Conservation (phyloP, 2,113 vertebrate species). For the Daphoenositta chrysoptera region DNA sequence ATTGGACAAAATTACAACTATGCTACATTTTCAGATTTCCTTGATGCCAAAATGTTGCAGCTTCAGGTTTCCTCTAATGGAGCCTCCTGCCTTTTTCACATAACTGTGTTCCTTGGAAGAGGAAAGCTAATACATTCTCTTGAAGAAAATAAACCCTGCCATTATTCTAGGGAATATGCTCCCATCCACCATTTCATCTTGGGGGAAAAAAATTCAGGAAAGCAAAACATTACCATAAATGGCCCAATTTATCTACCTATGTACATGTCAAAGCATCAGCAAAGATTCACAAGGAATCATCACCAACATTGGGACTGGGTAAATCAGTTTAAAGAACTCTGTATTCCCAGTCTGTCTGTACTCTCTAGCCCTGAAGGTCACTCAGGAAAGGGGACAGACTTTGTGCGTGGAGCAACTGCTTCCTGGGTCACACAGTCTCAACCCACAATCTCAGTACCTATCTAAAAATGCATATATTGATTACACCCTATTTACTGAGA, state of each 20-base stretch:
- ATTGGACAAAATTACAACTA: background rate
- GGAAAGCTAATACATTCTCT: background rate
- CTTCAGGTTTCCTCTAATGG: background rate
- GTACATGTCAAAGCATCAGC: background rate
- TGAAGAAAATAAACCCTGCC: background rate
- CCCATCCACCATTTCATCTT: background rate
- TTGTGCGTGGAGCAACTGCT: background rate
- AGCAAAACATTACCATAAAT: background rate
- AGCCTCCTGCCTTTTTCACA: background rate
- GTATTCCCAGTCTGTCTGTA: background rate
- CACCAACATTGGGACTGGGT: background rate
- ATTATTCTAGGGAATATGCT: background rate
- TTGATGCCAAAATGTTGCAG: background rate
- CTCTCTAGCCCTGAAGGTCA: background rate
- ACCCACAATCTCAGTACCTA: background rate
- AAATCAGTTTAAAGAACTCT: background rate
- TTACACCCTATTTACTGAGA: background rate
- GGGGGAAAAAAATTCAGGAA: rapidly evolving
- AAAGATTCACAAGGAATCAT: background rate
- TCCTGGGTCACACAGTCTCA: background rate
- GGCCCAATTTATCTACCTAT: background rate
- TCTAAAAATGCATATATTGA: background rate
- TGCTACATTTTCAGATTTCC: background rate
- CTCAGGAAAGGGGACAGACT: background rate
- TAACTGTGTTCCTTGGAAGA: background rate